These are phyloP conservation scores for Netelia fuscicornis DNA, from an alignment of 2,888 invertebrate genomes.

Conservation along the genomic window DNA sequence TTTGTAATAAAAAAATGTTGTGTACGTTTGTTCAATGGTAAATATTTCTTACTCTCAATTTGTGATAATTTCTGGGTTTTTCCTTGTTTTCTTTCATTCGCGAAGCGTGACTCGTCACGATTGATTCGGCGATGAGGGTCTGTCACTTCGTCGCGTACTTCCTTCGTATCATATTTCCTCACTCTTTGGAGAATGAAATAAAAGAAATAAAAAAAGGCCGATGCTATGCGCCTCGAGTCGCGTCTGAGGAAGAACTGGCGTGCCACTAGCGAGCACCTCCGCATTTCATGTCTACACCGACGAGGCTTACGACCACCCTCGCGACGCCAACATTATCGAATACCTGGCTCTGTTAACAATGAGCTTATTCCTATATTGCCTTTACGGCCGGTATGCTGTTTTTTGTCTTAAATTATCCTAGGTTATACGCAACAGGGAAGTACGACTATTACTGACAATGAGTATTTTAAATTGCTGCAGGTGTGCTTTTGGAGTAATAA, in stretches of 20 bases:
- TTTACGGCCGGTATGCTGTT: neutral
- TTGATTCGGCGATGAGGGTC: neutral
- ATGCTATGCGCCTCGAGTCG: slow-evolving; percentile 79
- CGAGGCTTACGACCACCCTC: slow-evolving; percentile 71
- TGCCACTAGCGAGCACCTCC: slow-evolving; percentile 75
- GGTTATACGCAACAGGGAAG: neutral
- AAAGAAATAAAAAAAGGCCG: slow-evolving; percentile 71
- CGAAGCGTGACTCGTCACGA: neutral
- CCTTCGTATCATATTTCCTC: slow-evolving; percentile 19
- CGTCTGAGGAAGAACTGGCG: slow-evolving; percentile 83
- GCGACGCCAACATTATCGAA: slow-evolving; percentile 75
- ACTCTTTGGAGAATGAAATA: slow-evolving; percentile 34
- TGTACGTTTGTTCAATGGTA: neutral
- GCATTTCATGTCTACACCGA: slow-evolving; percentile 60
- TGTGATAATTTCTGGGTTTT: neutral
- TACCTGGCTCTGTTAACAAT: slow-evolving; percentile 47
- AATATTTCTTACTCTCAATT: slow-evolving; percentile 5
- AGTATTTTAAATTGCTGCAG: neutral
- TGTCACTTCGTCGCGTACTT: slow-evolving; percentile 57
- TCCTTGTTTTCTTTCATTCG: neutral
- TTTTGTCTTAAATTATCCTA: neutral
- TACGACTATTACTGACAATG: neutral
- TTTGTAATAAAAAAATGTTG: neutral
- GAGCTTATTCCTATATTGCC: slow-evolving; percentile 15
- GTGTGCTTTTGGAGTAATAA: neutral